Percentiles rank a stretch among this genome's conserved stretches.
These are phyloP conservation scores for Sebastes iracundus DNA, from an alignment of 2,797 vertebrate species.

Conservation along the genomic window DNA sequence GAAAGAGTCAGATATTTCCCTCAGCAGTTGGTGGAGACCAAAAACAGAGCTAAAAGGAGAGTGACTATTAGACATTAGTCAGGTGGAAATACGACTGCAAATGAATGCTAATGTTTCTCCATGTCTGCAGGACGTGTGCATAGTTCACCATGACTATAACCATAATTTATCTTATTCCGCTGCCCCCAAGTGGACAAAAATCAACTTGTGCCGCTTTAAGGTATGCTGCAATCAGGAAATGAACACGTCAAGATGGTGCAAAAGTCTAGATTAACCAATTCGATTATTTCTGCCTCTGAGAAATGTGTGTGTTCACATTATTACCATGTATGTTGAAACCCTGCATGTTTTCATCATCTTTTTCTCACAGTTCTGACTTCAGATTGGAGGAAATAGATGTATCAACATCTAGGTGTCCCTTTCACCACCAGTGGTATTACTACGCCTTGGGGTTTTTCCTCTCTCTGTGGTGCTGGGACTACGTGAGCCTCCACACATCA, in stretches of 20 bases:
- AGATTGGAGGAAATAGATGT: not conserved
- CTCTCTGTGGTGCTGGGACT: conserved; percentile 10
- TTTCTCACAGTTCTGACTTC: not conserved
- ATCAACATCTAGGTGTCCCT: not conserved
- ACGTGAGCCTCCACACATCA: conserved; percentile 62
- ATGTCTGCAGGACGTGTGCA: not conserved
- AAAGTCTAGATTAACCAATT: not conserved
- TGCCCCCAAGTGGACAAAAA: no score
- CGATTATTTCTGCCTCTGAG: not conserved
- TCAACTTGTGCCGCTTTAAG: not conserved
- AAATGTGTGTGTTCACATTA: not conserved
- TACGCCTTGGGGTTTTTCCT: not conserved
- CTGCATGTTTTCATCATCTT: not conserved
- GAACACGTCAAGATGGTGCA: not conserved
- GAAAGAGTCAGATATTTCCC: not conserved
- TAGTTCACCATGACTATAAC: not conserved
- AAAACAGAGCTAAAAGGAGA: not conserved
- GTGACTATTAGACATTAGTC: not conserved
- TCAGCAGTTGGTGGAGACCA: not conserved
- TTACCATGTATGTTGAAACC: not conserved
- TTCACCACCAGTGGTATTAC: not conserved
- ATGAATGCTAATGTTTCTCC: not conserved
- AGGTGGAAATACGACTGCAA: not conserved
- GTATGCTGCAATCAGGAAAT: no score
- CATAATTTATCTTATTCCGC: no score